Percentiles rank a stretch among this genome's conserved stretches.
phyloP scores from a whole-genome alignment of 2,888 invertebrate species.

The Junonia oenone region DNA sequence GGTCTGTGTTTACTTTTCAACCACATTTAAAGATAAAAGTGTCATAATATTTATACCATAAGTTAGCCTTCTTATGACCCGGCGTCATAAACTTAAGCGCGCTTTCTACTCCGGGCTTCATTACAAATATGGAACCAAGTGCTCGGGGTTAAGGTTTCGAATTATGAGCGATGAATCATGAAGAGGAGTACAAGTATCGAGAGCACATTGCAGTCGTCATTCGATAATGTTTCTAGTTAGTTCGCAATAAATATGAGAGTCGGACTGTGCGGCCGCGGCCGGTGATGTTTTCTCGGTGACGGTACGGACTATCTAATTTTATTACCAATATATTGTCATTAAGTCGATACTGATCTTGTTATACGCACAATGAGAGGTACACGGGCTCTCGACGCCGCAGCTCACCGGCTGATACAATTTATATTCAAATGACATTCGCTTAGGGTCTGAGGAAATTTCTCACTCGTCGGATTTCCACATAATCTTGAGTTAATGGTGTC shows the following conservation, averaged over 20 bases:
- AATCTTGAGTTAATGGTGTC: conserved; percentile 71
- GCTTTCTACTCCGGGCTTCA: conserved; percentile 50
- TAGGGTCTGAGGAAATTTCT: conserved; percentile 68
- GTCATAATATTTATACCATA: conserved; percentile 78
- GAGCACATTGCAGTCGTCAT: conserved; percentile 48
- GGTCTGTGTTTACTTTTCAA: conserved; percentile 67
- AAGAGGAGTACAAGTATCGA: conserved; percentile 28
- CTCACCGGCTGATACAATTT: conserved; percentile 65
- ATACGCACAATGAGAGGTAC: conserved; percentile 75
- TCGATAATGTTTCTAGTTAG: conserved; percentile 76
- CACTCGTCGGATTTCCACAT: conserved; percentile 73
- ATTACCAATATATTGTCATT: conserved; percentile 80
- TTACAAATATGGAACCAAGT: conserved; percentile 47
- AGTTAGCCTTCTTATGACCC: conserved; percentile 72
- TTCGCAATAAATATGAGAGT: conserved; percentile 75
- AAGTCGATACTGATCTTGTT: conserved; percentile 80
- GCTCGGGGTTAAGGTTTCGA: conserved; percentile 52
- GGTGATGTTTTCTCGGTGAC: conserved; percentile 68
- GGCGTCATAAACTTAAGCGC: conserved; percentile 64
- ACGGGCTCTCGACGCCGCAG: conserved; percentile 48
- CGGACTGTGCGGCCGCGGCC: conserved; percentile 45
- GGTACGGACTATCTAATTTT: conserved; percentile 77
- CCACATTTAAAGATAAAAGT: conserved; percentile 69
- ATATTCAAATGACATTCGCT: conserved; percentile 77
- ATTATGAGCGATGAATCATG: conserved; percentile 41